These are phyloP conservation scores for Pseudachorutes palmiensis DNA, from an alignment of 1,140 invertebrate genomes.

Conservation along the genomic window DNA sequence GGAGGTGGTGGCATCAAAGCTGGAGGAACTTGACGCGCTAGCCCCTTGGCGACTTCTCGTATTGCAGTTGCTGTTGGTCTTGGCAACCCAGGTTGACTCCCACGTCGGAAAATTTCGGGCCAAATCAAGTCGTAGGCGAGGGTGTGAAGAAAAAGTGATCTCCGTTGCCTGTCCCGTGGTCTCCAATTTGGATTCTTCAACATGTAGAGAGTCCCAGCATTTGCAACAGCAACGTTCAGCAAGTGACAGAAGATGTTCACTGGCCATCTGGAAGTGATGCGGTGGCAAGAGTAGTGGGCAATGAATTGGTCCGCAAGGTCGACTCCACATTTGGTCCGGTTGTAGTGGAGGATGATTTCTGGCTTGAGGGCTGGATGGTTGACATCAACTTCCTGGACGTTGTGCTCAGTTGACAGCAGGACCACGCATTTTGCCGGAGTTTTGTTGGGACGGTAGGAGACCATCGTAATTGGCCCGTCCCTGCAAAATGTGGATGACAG, in stretches of 20 bases:
- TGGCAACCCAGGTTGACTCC: neutral
- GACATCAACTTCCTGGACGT: neutral
- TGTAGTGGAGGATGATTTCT: conserved; percentile 16
- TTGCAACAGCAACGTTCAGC: conserved; percentile 4
- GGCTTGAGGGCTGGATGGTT: conserved; percentile 6
- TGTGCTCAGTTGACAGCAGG: conserved; percentile 6
- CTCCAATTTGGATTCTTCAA: neutral
- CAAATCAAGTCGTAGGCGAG: neutral
- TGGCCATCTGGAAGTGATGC: neutral
- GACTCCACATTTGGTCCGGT: conserved; percentile 9
- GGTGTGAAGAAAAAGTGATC: neutral
- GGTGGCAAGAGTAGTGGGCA: neutral
- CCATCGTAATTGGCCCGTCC: neutral
- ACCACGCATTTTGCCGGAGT: conserved; percentile 3
- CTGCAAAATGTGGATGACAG: neutral
- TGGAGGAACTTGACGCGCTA: too few species aligned
- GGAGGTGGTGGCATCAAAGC: too few species aligned
- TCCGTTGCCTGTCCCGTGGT: neutral
- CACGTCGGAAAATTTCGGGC: neutral
- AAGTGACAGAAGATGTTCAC: neutral
- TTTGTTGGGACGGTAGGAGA: neutral
- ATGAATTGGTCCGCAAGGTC: conserved; percentile 12
- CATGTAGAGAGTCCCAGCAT: neutral
- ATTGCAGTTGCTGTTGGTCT: neutral
- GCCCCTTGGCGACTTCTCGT: neutral